Conservation (phyloP, 2,888 invertebrate genomes). For the Lasioglossum vierecki region DNA sequence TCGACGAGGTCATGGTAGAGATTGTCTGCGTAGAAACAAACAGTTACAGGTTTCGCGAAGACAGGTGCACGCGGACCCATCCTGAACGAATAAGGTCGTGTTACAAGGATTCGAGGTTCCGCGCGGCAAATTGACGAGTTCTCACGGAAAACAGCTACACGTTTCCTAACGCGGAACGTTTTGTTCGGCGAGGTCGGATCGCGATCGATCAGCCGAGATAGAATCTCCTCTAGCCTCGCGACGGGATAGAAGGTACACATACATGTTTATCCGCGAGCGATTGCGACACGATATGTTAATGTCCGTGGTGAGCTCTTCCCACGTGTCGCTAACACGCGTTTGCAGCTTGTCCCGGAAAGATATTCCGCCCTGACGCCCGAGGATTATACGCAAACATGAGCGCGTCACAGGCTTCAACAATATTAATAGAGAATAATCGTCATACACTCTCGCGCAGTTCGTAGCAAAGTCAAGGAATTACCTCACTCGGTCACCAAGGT, state of each 20-base stretch:
- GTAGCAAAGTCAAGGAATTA: slow-evolving; percentile 14
- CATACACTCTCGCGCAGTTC: slow-evolving; percentile 10
- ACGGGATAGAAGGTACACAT: slow-evolving; percentile 50
- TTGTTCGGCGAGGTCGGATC: slow-evolving; percentile 62
- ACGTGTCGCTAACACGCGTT: slow-evolving; percentile 65
- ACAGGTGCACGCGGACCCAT: not conserved
- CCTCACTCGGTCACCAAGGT: not conserved
- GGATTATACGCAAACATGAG: slow-evolving; percentile 33
- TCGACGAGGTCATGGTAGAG: not conserved
- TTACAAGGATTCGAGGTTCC: not conserved
- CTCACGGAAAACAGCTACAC: slow-evolving; percentile 6
- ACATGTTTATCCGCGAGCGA: slow-evolving; percentile 72
- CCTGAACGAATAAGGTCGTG: not conserved
- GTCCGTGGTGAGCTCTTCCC: slow-evolving; percentile 62
- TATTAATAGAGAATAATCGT: slow-evolving; percentile 36
- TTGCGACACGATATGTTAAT: slow-evolving; percentile 74
- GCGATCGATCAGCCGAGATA: slow-evolving; percentile 66
- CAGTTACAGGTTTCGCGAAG: not conserved
- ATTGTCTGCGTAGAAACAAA: not conserved
- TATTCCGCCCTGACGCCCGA: slow-evolving; percentile 47
- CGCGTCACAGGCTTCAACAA: slow-evolving; percentile 11
- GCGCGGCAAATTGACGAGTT: slow-evolving; percentile 7
- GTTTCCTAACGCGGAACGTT: slow-evolving; percentile 43
- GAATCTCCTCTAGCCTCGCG: slow-evolving; percentile 64
- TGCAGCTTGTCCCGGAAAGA: slow-evolving; percentile 62